These are phyloP conservation scores for Aphyosemion australe DNA, from an alignment of 2,113 vertebrate genomes.

Conservation along the genomic window DNA sequence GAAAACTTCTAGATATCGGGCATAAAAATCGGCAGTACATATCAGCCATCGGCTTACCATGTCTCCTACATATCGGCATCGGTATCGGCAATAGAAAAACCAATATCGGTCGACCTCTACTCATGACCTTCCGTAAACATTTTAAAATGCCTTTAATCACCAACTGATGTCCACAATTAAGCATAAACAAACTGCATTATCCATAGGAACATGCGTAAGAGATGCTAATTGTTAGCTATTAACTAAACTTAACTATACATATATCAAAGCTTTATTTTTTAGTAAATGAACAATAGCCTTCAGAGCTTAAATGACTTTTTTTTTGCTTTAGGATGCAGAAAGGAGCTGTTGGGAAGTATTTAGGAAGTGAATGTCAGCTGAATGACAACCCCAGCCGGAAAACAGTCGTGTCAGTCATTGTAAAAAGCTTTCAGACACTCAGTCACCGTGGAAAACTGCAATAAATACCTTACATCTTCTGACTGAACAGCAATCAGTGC, in stretches of 20 bases:
- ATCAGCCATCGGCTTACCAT: no score
- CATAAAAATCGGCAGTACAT: no score
- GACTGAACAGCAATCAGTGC: constrained; percentile 16
- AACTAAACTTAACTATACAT: constrained; percentile 22
- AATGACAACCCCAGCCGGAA: constrained; percentile 35
- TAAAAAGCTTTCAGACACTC: constrained; percentile 11
- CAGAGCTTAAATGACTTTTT: constrained; percentile 6
- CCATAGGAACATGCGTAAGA: constrained; percentile 1
- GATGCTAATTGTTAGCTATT: constrained; percentile 22
- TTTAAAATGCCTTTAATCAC: constrained; percentile 29
- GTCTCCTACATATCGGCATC: no score
- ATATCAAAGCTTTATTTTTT: constrained; percentile 12
- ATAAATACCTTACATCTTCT: constrained; percentile 29
- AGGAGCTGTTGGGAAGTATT: constrained; percentile 11
- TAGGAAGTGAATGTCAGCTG: constrained; percentile 40
- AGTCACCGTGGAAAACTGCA: constrained; percentile 18
- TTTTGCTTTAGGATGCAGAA: constrained; percentile 5
- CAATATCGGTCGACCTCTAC: no score
- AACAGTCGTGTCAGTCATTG: constrained; percentile 13
- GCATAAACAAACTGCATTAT: constrained; percentile 23
- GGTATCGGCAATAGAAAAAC: no score
- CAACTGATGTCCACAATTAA: constrained; percentile 17
- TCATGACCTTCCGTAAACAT: constrained; percentile 9
- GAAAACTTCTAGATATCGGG: no score
- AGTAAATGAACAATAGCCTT: constrained; percentile 18